These are phyloP conservation scores for Heliconius sara DNA, from an alignment of 2,888 invertebrate species.

Conservation along the genomic window DNA sequence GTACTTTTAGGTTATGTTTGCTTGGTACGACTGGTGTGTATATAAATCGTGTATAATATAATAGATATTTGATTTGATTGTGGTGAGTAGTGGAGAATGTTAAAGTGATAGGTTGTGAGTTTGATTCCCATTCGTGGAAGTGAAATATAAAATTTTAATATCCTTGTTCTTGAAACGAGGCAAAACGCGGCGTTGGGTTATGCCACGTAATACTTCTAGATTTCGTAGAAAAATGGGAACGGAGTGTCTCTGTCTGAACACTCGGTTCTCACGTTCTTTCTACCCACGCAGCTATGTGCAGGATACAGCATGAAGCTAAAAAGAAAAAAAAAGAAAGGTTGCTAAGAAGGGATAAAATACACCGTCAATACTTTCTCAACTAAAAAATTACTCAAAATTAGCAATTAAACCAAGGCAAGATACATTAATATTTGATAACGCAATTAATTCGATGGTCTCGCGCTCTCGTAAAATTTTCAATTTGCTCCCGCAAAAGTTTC, in stretches of 20 bases:
- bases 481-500: slow-evolving; percentile 72
- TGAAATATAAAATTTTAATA: background rate
- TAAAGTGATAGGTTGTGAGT: background rate
- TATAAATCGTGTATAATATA: background rate
- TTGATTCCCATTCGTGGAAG: background rate
- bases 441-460: slow-evolving; percentile 72
- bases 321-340: background rate
- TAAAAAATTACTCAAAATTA: slow-evolving; percentile 50
- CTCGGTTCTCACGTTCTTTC: background rate
- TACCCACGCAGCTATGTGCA: background rate
- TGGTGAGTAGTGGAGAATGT: too few species aligned
- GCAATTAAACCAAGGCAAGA: slow-evolving; percentile 72
- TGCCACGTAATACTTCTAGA: background rate
- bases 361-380: slow-evolving; percentile 39
- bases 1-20: slow-evolving; percentile 34
- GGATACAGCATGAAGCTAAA: background rate
- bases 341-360: background rate
- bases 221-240: background rate
- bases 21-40: background rate
- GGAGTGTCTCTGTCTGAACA: background rate
- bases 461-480: slow-evolving; percentile 80
- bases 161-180: background rate
- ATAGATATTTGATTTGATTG: background rate
- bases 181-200: background rate
- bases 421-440: slow-evolving; percentile 83